phyloP scores from a whole-genome alignment of 2,113 vertebrate species.

The Phainopepla nitens region DNA sequence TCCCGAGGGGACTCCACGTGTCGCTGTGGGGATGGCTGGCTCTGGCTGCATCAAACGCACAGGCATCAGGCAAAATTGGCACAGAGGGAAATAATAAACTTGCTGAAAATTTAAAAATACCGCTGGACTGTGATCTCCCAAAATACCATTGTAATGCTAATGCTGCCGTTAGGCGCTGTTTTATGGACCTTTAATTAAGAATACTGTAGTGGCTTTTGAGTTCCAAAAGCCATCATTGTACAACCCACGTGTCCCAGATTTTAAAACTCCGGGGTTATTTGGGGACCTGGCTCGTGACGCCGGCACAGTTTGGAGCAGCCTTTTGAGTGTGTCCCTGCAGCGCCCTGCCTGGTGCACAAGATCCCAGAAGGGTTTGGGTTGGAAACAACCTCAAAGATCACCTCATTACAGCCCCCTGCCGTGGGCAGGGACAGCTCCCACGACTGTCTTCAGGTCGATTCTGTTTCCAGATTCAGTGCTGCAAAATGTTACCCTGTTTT shows the following conservation, averaged over 20 bases:
- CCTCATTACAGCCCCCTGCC: neutral
- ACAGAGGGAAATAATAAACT: neutral
- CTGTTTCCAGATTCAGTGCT: neutral
- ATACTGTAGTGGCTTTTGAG: neutral
- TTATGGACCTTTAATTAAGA: slow-evolving; percentile 39
- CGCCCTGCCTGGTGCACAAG: neutral
- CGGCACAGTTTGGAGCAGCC: neutral
- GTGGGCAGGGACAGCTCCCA: neutral
- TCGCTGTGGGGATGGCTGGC: neutral
- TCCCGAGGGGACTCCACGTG: neutral
- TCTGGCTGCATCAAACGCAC: neutral
- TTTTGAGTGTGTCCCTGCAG: neutral
- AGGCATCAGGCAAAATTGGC: neutral
- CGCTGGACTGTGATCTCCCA: neutral
- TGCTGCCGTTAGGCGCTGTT: neutral
- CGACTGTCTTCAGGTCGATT: neutral
- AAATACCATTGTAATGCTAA: slow-evolving; percentile 8
- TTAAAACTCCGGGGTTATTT: slow-evolving; percentile 4
- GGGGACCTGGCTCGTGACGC: neutral
- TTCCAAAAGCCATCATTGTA: neutral
- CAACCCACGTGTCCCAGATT: neutral
- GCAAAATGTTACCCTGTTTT: neutral
- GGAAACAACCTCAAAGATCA: neutral
- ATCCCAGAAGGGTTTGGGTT: neutral
- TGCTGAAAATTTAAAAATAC: neutral